These are phyloP conservation scores for Rotaria macrura DNA, from an alignment of 2,888 invertebrate species.

Conservation along the genomic window DNA sequence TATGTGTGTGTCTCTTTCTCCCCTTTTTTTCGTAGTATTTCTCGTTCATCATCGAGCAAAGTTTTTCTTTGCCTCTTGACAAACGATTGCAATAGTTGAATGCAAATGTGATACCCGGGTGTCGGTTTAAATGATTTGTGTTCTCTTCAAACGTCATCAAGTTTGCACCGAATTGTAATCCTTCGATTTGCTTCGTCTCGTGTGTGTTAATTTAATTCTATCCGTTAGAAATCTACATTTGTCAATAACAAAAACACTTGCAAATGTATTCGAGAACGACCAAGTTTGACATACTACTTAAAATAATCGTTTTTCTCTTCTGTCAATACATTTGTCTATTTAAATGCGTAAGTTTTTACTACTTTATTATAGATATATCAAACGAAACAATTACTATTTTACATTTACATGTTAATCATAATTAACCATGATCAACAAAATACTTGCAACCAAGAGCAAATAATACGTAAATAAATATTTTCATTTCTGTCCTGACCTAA, in stretches of 20 bases:
- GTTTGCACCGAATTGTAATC: neutral
- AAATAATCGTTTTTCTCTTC: neutral
- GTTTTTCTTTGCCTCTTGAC: neutral
- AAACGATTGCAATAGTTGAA: neutral
- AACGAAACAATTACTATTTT: no score
- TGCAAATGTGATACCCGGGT: constrained; percentile 4
- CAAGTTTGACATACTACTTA: neutral
- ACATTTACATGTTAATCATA: neutral
- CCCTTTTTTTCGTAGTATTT: neutral
- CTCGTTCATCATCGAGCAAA: neutral
- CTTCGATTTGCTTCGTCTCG: neutral
- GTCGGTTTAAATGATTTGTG: neutral
- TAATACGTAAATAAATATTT: neutral
- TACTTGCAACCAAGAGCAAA: neutral
- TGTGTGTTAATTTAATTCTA: neutral
- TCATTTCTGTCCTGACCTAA: neutral
- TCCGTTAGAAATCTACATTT: neutral
- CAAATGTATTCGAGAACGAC: neutral
- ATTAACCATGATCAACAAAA: neutral
- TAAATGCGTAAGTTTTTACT: neutral
- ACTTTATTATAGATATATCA: neutral
- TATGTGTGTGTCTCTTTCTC: neutral
- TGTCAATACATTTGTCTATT: neutral
- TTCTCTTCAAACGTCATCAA: neutral
- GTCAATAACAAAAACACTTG: neutral